Conservation (phyloP, 2,888 invertebrate species). For the Lissonota sp. region DNA sequence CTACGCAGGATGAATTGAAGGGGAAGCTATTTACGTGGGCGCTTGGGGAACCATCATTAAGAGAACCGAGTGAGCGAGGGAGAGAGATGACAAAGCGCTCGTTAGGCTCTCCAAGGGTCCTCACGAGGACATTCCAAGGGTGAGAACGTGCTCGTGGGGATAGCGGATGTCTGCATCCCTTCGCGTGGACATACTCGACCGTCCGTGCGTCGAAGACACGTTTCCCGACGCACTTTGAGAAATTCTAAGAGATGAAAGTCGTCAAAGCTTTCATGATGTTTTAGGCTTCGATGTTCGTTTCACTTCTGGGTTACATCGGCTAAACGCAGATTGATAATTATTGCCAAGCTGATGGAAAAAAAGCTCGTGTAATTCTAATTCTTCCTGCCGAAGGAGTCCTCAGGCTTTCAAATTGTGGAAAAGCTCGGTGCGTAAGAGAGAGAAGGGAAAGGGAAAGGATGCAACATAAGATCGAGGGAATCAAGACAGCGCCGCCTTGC, state of each 20-base stretch:
- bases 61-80: conserved; percentile 70
- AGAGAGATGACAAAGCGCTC: conserved; percentile 83
- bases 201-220: background rate
- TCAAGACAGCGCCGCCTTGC: conserved; percentile 52
- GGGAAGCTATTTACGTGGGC: conserved; percentile 71
- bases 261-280: too few species aligned
- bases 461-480: conserved; percentile 34
- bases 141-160: conserved; percentile 83
- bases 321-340: conserved; percentile 15
- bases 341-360: conserved; percentile 8
- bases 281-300: too few species aligned
- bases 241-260: too few species aligned
- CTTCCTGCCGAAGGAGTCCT: conserved; percentile 23
- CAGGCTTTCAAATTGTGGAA: conserved; percentile 13
- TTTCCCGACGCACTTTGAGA: too few species aligned
- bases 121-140: conserved; percentile 82
- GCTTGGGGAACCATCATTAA: conserved; percentile 79
- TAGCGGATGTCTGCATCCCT: conserved; percentile 68
- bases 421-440: conserved; percentile 8
- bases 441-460: conserved; percentile 18
- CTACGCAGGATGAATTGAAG: conserved; percentile 2
- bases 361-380: background rate
- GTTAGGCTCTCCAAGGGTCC: conserved; percentile 83
- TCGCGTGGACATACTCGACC: conserved; percentile 62
- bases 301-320: too few species aligned